These are phyloP conservation scores for Scomber scombrus DNA, from an alignment of 2,113 vertebrate genomes.

Conservation along the genomic window DNA sequence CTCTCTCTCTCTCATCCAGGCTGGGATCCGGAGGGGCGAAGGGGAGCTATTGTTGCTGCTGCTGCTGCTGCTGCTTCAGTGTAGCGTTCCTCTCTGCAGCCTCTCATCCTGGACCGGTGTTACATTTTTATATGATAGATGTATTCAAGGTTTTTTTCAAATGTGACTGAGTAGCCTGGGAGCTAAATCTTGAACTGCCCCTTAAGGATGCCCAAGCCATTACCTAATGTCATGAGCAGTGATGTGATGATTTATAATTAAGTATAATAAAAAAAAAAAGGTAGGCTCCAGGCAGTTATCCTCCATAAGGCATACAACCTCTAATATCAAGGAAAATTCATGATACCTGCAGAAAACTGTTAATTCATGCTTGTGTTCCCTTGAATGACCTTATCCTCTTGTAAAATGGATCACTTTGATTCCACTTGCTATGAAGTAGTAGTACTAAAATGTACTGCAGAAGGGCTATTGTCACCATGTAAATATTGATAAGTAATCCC, in stretches of 20 bases:
- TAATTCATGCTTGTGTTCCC: conserved; percentile 40
- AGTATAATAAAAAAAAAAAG: conserved; percentile 14
- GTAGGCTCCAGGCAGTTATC: conserved; percentile 38
- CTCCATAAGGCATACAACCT: conserved; percentile 20
- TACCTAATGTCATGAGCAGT: conserved; percentile 54
- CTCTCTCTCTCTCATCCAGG: conserved; percentile 66
- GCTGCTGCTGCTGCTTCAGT: conserved; percentile 54
- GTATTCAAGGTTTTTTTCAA: conserved; percentile 48
- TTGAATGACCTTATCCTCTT: conserved; percentile 38
- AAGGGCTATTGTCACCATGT: conserved; percentile 1
- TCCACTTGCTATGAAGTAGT: conserved; percentile 1
- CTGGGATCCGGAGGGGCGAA: conserved; percentile 42
- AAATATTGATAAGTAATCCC: conserved; percentile 5
- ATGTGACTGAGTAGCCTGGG: conserved; percentile 42
- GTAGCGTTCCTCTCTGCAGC: conserved; percentile 41
- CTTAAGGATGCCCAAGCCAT: conserved; percentile 61
- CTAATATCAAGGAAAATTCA: conserved; percentile 22
- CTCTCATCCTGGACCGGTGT: conserved; percentile 10
- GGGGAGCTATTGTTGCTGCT: conserved; percentile 59
- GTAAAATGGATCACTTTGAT: conserved; percentile 18
- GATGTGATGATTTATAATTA: conserved; percentile 44
- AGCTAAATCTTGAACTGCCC: conserved; percentile 56
- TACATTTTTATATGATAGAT: conserved; percentile 37
- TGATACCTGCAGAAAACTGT: conserved; percentile 28
- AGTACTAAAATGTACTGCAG: not conserved